Conservation (phyloP, 1,140 invertebrate genomes). For the Anoplolepis gracilipes region DNA sequence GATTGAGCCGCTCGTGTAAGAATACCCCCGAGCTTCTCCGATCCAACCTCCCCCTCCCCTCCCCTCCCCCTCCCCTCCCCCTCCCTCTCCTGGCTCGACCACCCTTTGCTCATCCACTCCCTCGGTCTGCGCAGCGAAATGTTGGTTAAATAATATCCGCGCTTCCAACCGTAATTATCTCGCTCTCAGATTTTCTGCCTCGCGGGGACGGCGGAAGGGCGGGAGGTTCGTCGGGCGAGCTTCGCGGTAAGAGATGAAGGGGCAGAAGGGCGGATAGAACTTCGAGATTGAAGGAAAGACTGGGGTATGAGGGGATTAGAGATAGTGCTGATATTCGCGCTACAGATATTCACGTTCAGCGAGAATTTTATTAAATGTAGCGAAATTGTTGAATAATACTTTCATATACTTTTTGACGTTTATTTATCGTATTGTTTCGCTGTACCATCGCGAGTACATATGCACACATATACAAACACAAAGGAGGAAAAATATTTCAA, state of each 20-base stretch:
- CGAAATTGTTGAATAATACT: constrained; percentile 47
- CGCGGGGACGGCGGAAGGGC: constrained; percentile 67
- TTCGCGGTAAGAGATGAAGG: constrained; percentile 52
- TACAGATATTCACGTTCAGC: constrained; percentile 48
- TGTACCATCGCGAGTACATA: not conserved
- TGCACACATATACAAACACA: not conserved
- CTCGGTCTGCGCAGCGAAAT: constrained; percentile 76
- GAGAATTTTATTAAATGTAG: constrained; percentile 47
- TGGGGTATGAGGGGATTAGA: constrained; percentile 65
- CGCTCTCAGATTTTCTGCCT: constrained; percentile 82
- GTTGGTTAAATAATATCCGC: constrained; percentile 84
- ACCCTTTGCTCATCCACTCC: constrained; percentile 69
- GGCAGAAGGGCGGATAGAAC: constrained; percentile 62
- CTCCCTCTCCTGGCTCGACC: constrained; percentile 30
- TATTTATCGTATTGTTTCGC: constrained; percentile 56
- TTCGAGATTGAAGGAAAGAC: constrained; percentile 75
- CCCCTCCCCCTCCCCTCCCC: not conserved
- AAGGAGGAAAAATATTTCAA: constrained; percentile 34
- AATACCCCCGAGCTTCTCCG: constrained; percentile 73
- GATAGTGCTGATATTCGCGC: constrained; percentile 75
- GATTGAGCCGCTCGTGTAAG: constrained; percentile 79
- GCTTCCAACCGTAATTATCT: constrained; percentile 84
- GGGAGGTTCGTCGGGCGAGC: constrained; percentile 32
- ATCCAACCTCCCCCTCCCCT: not conserved
- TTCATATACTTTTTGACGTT: constrained; percentile 42